These are phyloP conservation scores for Cactoblastis cactorum DNA, from an alignment of 2,888 invertebrate species.

Conservation along the genomic window DNA sequence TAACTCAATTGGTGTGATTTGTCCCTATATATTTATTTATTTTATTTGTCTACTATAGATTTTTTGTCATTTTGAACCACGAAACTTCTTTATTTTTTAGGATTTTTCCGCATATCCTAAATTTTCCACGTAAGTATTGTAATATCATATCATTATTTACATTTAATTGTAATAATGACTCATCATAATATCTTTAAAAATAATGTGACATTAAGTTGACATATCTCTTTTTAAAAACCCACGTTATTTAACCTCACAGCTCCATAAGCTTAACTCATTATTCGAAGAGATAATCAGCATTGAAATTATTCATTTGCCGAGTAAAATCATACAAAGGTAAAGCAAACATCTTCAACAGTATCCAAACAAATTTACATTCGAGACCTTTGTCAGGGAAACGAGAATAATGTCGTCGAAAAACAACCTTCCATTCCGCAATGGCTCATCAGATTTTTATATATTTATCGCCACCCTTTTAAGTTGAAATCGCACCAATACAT, in stretches of 20 bases:
- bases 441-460: conserved; percentile 63
- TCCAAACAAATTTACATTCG: conserved; percentile 54
- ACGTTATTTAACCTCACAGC: background rate
- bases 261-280: conserved; percentile 7
- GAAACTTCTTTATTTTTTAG: no score
- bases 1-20: no score
- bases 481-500: conserved; percentile 74
- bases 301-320: conserved; percentile 64
- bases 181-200: background rate
- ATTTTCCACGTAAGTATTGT: no score
- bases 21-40: no score
- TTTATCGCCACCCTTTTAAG: conserved; percentile 75
- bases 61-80: no score
- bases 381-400: conserved; percentile 59
- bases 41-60: no score
- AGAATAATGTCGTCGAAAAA: conserved; percentile 51
- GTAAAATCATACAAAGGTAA: conserved; percentile 44
- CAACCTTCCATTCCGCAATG: conserved; percentile 55
- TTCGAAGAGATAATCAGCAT: conserved; percentile 48
- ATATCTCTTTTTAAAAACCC: no score
- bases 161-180: no score
- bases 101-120: no score
- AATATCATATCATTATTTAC: no score
- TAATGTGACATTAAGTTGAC: no score
- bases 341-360: conserved; percentile 53